Conservation (phyloP, 2,888 invertebrate species). For the Eupithecia vulgata region DNA sequence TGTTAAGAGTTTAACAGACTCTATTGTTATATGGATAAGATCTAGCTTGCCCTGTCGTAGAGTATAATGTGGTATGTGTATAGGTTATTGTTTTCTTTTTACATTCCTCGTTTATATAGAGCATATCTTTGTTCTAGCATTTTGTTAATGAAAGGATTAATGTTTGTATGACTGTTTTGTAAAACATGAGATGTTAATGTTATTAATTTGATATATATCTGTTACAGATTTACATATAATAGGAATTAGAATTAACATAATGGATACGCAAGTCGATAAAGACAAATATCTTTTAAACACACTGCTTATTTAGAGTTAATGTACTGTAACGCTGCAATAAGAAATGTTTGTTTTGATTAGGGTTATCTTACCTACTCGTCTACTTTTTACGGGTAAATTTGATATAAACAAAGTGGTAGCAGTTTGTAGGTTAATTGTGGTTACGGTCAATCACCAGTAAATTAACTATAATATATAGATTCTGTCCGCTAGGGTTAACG, state of each 20-base stretch:
- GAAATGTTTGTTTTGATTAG: background rate
- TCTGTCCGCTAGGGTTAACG: background rate
- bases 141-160: conserved; percentile 53
- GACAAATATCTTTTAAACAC: conserved; percentile 44
- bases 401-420: background rate
- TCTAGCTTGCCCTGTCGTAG: conserved; percentile 26
- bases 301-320: conserved; percentile 36
- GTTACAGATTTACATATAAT: conserved; percentile 56
- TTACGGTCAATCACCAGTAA: background rate
- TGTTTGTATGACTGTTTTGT: conserved; percentile 41
- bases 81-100: conserved; percentile 39
- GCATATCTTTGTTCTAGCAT: conserved; percentile 53
- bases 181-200: conserved; percentile 49
- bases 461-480: background rate
- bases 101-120: conserved; percentile 45
- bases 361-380: background rate
- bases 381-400: background rate
- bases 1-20: conserved; percentile 11
- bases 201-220: conserved; percentile 47
- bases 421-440: background rate
- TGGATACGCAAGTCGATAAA: conserved; percentile 54
- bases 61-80: background rate
- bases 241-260: conserved; percentile 55
- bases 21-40: conserved; percentile 33
- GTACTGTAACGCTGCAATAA: conserved; percentile 27